Evolutionary conservation across 1,140 invertebrate species (phyloP), one percentile per base, ranked within the genome.

Genomic region (Bradynema listronoti): DNA sequence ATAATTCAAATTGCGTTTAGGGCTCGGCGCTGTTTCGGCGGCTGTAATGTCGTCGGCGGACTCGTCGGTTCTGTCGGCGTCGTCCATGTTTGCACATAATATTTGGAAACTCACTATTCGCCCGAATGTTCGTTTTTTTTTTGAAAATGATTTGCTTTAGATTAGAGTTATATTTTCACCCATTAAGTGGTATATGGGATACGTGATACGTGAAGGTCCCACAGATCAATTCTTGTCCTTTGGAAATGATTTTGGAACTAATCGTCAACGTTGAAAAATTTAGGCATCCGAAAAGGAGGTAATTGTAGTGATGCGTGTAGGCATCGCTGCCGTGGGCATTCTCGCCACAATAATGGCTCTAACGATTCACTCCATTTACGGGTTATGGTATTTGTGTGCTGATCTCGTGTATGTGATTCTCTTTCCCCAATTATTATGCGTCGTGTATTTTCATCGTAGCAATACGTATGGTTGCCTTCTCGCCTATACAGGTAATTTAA

Each of bases 51-150:
- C 91, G 29, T 96, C 92, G 1, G 91, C 92, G 0, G 93, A 97
- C 79, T 96, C 92, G 36, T 94, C 91, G 61, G 89, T 97, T 27
- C 83, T 97, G 7, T 93, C 90, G 16, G 92, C 93, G 1, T 89
- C 89, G 62, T 93, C 91, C 16, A 96, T 97, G 92, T 97, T 96
- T 79, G 91, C 93, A 52, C 85, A 91, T 75, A 97, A 97, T 79
- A 88, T 97, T 59, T 96, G 95, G 84, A 92, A 90, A 81, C 84
- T 93, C 72, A 90, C 95, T 75, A 92, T 96, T 81, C 82, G 91
- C 64, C 90, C 91, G 80, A 85, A 87, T 80, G 87, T 88, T 78
- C 82, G 82, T 75, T 30, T 61, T 53, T 66, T 7, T 14, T 66
- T 47, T 58, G 16, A 29, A 22, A 9, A 60, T 39, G 39, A 11